Conservation (phyloP, 2,113 vertebrate species). For the Emydura subglobosa region DNA sequence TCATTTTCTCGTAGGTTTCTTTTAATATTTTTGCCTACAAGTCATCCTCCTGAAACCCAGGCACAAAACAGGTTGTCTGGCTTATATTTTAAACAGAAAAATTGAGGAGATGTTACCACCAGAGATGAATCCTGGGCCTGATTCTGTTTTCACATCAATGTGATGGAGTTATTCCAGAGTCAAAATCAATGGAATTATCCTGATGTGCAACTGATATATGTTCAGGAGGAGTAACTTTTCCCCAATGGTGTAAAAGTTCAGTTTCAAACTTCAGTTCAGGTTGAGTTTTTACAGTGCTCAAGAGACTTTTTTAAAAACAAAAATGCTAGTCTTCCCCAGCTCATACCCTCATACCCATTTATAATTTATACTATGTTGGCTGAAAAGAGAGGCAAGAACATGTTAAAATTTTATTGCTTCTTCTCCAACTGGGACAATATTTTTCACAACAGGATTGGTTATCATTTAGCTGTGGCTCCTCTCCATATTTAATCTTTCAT, state of each 20-base stretch:
- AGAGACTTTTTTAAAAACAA: not conserved
- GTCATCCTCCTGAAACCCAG: not conserved
- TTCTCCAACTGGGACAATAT: conserved; percentile 43
- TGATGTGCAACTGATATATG: not conserved
- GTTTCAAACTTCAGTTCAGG: not conserved
- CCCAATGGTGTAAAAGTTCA: not conserved
- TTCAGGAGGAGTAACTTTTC: not conserved
- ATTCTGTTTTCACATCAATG: not conserved
- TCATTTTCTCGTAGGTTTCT: not conserved
- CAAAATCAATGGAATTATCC: not conserved
- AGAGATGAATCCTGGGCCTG: not conserved
- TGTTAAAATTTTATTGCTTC: conserved; percentile 69
- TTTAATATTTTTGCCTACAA: not conserved
- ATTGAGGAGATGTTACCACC: not conserved
- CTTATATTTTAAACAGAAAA: not conserved
- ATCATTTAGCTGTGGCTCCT: conserved; percentile 46
- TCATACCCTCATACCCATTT: conserved; percentile 31
- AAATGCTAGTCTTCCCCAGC: not conserved
- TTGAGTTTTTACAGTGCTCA: not conserved
- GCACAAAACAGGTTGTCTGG: not conserved
- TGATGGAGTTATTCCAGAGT: not conserved
- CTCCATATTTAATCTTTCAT: conserved; percentile 42
- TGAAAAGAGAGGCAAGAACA: conserved; percentile 55
- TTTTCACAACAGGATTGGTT: conserved; percentile 43
- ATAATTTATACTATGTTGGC: conserved; percentile 60